Conservation (phyloP, 2,113 vertebrate genomes). For the Toxotes jaculatrix region DNA sequence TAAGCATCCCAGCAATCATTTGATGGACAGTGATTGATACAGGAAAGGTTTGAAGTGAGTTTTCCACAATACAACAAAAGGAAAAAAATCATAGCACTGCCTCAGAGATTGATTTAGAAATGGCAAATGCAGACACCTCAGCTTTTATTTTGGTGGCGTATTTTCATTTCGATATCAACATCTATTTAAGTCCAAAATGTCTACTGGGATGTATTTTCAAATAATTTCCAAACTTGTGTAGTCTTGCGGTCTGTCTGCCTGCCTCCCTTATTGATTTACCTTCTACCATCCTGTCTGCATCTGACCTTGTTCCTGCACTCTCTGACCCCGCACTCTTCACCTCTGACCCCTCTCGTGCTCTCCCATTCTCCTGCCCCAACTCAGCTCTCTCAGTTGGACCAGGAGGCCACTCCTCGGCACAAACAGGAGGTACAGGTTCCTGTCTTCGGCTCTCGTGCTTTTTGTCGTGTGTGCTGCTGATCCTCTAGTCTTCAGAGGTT, state of each 20-base stretch:
- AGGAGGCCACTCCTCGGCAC: constrained; percentile 94
- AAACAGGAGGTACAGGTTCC: constrained; percentile 94
- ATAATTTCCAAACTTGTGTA: neutral
- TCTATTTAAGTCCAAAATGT: constrained; percentile 4
- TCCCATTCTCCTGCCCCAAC: constrained; percentile 81
- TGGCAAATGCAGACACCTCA: neutral
- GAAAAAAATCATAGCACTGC: neutral
- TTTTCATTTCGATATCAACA: neutral
- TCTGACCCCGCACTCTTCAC: constrained; percentile 60
- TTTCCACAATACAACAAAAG: neutral
- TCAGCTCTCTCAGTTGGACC: constrained; percentile 91
- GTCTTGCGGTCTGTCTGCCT: constrained; percentile 42
- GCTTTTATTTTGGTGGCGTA: neutral
- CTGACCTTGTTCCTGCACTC: constrained; percentile 50
- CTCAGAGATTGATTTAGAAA: neutral
- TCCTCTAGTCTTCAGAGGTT: neutral
- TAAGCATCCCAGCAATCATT: constrained; percentile 54
- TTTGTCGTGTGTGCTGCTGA: constrained; percentile 10
- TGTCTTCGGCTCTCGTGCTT: constrained; percentile 40
- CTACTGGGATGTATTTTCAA: constrained; percentile 44
- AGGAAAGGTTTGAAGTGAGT: neutral
- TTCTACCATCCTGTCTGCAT: constrained; percentile 65
- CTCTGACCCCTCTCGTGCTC: constrained; percentile 49
- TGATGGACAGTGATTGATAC: constrained; percentile 4
- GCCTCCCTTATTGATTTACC: constrained; percentile 47